Evolutionary conservation across 2,888 invertebrate genomes (phyloP), one percentile per base, ranked within the genome.

Genomic region (Clepsis dumicolana): DNA sequence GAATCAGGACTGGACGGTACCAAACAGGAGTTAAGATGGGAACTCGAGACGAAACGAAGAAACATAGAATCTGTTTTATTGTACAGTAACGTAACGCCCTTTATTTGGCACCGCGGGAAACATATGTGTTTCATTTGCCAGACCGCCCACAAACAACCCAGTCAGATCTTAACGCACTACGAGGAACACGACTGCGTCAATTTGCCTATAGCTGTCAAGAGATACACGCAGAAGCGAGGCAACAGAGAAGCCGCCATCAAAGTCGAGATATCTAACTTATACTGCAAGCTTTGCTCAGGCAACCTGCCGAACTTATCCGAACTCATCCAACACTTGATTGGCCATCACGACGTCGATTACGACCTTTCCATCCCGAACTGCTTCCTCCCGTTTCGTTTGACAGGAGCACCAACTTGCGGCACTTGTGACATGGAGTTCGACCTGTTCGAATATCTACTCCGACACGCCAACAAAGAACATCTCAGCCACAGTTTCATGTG

Each of bases 301-400:
- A 44, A 53, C 18, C 18, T 44, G 44, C n/a, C 29, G 1, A 50
- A 64, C 41, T 7, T 68, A 4, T 21, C 52, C 27, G 38, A 63
- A 7, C 64, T 68, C 1, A 64, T 64, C 25, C 57, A 44, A 4
- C 68, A 68, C 52, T 41, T 68, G 1, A 53, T 68, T 1, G 57
- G 52, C 0, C 25, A 32, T 21, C 68, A 68, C 21, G 59, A 63
- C 3, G 57, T 68, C 5, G 68, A 68, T 16, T 68, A 68, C 14
- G 64, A 68, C 24, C 25, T 68, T 5, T 32, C 16, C n/a, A 32
- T 59, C 24, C 64, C 59, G 4, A 68, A 68, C 32, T 68, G 68
- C n/a, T 64, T 68, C 44, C 50, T 71, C 2, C 71, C 72, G 7
- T 72, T 71, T 25, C 65, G 69, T 2, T 29, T 72, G n/a, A 64